Conservation (phyloP, 1,140 invertebrate species). For the Caenorhabditis latens region DNA sequence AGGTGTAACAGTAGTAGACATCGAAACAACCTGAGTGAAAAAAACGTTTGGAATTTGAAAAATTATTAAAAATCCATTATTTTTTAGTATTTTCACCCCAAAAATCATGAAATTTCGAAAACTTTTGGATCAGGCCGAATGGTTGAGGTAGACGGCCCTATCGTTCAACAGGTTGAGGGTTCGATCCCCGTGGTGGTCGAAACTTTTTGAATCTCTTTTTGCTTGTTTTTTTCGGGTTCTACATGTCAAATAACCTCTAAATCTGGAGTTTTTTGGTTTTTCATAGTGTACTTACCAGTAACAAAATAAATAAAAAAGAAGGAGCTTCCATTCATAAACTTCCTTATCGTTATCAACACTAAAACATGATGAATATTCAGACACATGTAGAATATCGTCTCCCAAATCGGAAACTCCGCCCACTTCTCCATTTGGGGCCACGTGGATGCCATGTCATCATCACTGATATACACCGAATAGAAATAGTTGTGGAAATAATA, state of each 20-base stretch:
- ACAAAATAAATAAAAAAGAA: conserved; percentile 35
- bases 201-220: no score
- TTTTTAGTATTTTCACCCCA: no score
- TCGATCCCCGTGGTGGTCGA: no score
- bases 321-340: conserved; percentile 16
- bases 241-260: no score
- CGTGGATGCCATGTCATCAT: neutral
- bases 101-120: no score
- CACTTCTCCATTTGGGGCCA: conserved; percentile 23
- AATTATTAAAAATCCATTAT: no score
- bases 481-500: conserved; percentile 22
- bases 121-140: no score
- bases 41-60: neutral
- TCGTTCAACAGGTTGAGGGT: no score
- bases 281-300: neutral
- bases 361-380: conserved; percentile 36
- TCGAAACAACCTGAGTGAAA: conserved; percentile 44
- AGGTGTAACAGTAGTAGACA: conserved; percentile 42
- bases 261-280: no score
- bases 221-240: no score
- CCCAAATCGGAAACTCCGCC: conserved; percentile 10
- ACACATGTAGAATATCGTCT: conserved; percentile 4
- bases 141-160: no score
- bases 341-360: conserved; percentile 6
- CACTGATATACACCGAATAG: neutral